phyloP scores from a whole-genome alignment of 2,888 invertebrate species.

The Agrotis ipsilon region DNA sequence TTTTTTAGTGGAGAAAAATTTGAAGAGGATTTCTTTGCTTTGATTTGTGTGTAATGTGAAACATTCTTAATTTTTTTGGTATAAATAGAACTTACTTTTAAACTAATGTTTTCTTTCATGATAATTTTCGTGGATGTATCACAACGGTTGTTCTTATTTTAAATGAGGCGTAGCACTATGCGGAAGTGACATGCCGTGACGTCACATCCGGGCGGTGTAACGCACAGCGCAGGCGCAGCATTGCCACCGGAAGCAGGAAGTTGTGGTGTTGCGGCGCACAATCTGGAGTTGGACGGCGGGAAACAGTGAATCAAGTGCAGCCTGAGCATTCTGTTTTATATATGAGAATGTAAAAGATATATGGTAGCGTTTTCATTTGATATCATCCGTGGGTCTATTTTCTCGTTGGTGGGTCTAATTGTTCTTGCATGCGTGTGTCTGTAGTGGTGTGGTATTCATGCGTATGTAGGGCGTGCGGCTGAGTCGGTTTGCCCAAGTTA shows the following conservation, averaged over 20 bases:
- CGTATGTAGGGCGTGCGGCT: slow-evolving; percentile 19
- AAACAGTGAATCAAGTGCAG: slow-evolving; percentile 90
- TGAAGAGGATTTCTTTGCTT: slow-evolving; percentile 3
- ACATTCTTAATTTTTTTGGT: neutral
- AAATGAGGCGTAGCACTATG: slow-evolving; percentile 66
- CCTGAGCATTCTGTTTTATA: slow-evolving; percentile 85
- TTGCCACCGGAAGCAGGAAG: slow-evolving; percentile 88
- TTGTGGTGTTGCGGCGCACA: slow-evolving; percentile 89
- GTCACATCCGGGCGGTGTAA: slow-evolving; percentile 75
- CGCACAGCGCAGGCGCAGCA: slow-evolving; percentile 84
- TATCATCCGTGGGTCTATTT: slow-evolving; percentile 67
- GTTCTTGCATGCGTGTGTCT: slow-evolving; percentile 67
- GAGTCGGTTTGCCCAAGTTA: slow-evolving; percentile 15
- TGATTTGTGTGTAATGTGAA: neutral
- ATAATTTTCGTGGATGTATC: slow-evolving; percentile 50
- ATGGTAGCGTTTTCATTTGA: slow-evolving; percentile 80
- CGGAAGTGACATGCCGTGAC: slow-evolving; percentile 81
- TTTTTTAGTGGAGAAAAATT: slow-evolving; percentile 13
- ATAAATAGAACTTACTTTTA: no score
- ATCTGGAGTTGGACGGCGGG: slow-evolving; percentile 89
- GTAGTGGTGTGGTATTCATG: slow-evolving; percentile 41
- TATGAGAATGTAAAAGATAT: slow-evolving; percentile 85
- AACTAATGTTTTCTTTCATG: slow-evolving; percentile 6
- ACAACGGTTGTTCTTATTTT: slow-evolving; percentile 58
- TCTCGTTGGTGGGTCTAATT: slow-evolving; percentile 70